Evolutionary conservation across 2,113 vertebrate species (phyloP).

Genomic region (Serinus canaria): DNA sequence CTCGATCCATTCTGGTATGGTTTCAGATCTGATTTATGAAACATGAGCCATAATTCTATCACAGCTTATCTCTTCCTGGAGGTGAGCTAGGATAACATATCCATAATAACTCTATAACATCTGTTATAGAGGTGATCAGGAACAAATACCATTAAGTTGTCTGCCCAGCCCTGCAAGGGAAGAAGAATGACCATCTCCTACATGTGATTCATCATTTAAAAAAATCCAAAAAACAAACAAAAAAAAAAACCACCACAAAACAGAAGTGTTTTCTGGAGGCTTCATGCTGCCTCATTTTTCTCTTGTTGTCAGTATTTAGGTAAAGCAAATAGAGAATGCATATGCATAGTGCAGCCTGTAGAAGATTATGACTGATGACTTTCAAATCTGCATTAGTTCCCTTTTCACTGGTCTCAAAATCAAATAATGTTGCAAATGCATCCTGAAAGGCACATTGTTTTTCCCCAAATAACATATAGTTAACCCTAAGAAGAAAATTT

Average conservation of each 20-base stretch:
- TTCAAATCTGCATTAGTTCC: not conserved
- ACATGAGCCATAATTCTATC: constrained; percentile 14
- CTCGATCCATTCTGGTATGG: not conserved
- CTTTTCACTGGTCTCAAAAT: not conserved
- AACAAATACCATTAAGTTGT: constrained; percentile 19
- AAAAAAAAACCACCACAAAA: not conserved
- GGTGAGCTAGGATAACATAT: not conserved
- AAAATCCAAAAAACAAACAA: not conserved
- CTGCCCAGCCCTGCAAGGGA: not conserved
- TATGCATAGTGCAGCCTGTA: not conserved
- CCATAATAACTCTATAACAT: not conserved
- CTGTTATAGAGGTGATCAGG: constrained; percentile 27
- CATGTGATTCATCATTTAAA: not conserved
- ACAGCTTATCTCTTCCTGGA: constrained; percentile 6
- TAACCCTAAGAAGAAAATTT: not conserved
- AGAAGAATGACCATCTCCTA: not conserved
- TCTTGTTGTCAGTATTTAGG: not conserved
- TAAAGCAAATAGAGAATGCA: not conserved
- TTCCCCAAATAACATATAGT: not conserved
- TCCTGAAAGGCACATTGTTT: not conserved
- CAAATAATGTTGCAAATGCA: not conserved
- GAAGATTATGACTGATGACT: not conserved
- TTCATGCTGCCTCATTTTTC: not conserved
- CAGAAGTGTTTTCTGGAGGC: not conserved
- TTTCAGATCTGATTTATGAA: not conserved